Conservation (phyloP, 2,888 invertebrate species). For the Torymus auratus region DNA sequence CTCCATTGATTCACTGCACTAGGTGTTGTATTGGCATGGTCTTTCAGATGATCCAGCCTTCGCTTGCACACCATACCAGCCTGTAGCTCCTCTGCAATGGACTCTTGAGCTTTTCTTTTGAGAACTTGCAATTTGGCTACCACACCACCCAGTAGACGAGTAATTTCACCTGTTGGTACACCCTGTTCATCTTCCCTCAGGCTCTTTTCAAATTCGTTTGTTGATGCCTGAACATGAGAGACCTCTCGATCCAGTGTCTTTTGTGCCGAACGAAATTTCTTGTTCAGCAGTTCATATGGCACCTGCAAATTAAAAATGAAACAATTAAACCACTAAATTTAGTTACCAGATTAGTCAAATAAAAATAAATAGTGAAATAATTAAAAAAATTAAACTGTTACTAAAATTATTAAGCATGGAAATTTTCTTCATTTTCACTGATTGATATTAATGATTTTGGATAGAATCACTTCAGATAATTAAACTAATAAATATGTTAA, state of each 20-base stretch:
- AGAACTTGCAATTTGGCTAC: constrained; percentile 92
- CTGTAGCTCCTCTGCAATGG: constrained; percentile 93
- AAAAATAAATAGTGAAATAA: constrained; percentile 1
- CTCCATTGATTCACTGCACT: constrained; percentile 87
- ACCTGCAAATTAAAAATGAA: constrained; percentile 80
- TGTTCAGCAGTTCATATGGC: constrained; percentile 98
- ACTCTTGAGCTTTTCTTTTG: constrained; percentile 96
- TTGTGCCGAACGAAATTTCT: constrained; percentile 96
- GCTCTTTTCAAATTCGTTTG: constrained; percentile 86
- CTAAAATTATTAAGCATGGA: too few species aligned
- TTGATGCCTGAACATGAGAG: constrained; percentile 89
- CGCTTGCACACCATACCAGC: constrained; percentile 94
- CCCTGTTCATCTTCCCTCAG: constrained; percentile 79
- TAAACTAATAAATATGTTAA: too few species aligned
- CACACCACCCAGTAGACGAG: constrained; percentile 89
- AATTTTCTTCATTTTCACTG: too few species aligned
- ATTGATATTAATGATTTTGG: too few species aligned
- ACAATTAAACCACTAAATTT: not conserved
- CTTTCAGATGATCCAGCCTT: constrained; percentile 93
- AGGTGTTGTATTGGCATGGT: constrained; percentile 80
- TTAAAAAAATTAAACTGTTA: not conserved
- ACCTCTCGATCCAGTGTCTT: constrained; percentile 95
- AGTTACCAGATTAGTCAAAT: not conserved
- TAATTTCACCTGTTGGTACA: constrained; percentile 85
- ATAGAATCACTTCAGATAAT: too few species aligned